Evolutionary conservation across 2,113 vertebrate species (phyloP).

Genomic region (Rallus limicola): DNA sequence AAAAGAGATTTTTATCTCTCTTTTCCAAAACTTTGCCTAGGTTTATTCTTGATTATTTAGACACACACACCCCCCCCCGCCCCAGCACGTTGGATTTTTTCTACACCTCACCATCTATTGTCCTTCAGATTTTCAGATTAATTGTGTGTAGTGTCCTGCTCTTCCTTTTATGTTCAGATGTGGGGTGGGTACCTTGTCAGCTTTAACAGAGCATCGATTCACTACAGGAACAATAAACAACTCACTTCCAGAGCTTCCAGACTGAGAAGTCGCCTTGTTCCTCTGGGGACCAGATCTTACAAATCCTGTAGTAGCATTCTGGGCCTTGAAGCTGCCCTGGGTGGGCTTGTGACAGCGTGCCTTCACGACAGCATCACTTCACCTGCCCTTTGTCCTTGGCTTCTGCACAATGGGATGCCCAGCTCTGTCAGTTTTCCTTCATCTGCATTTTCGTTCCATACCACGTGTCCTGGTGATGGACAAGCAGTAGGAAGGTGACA

Average conservation of each 20-base stretch:
- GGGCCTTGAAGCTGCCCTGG: neutral
- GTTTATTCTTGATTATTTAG: neutral
- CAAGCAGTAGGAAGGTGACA: neutral
- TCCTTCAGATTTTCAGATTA: neutral
- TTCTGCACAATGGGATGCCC: fast-evolving
- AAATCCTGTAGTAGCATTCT: neutral
- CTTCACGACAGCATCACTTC: neutral
- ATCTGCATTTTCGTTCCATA: neutral
- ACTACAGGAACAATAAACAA: neutral
- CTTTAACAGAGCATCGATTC: neutral
- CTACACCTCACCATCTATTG: neutral
- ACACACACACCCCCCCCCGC: neutral
- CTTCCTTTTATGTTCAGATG: fast-evolving
- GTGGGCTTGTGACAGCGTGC: fast-evolving
- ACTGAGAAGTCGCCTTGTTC: neutral
- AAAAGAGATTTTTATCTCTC: neutral
- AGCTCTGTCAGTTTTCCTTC: neutral
- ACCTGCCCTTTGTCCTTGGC: neutral
- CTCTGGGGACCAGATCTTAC: neutral
- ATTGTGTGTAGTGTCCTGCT: neutral
- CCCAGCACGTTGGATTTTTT: neutral
- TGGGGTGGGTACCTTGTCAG: neutral
- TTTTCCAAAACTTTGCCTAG: neutral
- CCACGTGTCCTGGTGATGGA: neutral
- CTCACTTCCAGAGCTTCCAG: neutral